Percentiles rank a stretch among this genome's conserved stretches.
Conservation (phyloP, 2,113 vertebrate species). For the Astur gentilis region DNA sequence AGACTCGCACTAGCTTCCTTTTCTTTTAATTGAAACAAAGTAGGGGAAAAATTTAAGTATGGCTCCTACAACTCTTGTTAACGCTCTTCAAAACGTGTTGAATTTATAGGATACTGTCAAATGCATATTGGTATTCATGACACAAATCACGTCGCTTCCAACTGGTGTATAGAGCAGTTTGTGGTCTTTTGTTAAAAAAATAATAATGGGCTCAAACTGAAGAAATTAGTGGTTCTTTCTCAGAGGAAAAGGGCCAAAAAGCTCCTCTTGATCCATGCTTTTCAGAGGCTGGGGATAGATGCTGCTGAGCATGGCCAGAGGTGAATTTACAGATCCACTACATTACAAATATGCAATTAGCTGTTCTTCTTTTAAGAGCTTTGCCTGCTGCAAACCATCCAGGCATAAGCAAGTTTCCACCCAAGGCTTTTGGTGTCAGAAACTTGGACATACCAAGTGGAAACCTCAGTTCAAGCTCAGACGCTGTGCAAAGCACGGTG, state of each 20-base stretch:
- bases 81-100: conserved; percentile 8
- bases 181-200: conserved; percentile 36
- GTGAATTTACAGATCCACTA: conserved; percentile 12
- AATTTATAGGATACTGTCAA: conserved; percentile 59
- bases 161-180: conserved; percentile 33
- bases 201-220: not conserved
- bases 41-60: conserved; percentile 5
- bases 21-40: conserved; percentile 26
- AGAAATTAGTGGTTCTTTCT: not conserved
- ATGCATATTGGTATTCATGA: conserved; percentile 47
- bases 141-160: conserved; percentile 34
- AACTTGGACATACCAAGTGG: not conserved
- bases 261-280: not conserved
- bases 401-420: conserved; percentile 9
- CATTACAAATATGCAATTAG: not conserved
- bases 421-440: not conserved
- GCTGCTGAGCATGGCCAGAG: not conserved
- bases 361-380: not conserved
- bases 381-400: not conserved
- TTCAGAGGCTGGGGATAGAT: not conserved
- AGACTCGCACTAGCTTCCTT: conserved; percentile 31
- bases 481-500: not conserved
- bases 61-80: conserved; percentile 41
- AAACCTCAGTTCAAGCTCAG: not conserved
- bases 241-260: not conserved